Evolutionary conservation across 1,140 invertebrate genomes (phyloP).

Genomic region (Pomacea maculata): DNA sequence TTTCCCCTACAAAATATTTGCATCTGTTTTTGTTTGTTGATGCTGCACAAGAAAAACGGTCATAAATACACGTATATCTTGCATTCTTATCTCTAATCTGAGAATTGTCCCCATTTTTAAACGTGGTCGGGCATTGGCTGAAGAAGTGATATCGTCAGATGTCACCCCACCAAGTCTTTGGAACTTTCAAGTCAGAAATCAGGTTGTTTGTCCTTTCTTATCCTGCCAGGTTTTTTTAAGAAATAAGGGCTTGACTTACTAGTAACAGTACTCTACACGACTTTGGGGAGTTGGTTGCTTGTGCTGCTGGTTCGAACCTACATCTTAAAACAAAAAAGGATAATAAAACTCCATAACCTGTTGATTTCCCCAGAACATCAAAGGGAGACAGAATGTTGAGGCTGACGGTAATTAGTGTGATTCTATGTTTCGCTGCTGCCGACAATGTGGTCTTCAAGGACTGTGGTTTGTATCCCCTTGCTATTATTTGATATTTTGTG

Average conservation of each 20-base stretch:
- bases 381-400: not conserved
- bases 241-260: not conserved
- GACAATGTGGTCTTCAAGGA: slow-evolving; percentile 1
- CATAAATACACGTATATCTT: no score
- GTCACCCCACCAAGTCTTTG: no score
- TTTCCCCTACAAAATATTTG: no score
- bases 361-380: not conserved
- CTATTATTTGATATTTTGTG: not conserved
- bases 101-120: no score
- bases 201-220: no score
- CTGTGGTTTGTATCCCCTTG: not conserved
- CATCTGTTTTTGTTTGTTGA: no score
- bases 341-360: not conserved
- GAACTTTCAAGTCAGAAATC: no score
- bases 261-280: not conserved
- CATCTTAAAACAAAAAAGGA: not conserved
- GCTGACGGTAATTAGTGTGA: not conserved
- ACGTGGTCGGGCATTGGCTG: no score
- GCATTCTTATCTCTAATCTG: no score
- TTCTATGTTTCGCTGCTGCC: not conserved
- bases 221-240: no score
- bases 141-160: no score
- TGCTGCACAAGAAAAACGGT: no score
- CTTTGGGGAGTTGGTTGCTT: not conserved
- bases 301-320: not conserved